Evolutionary conservation across 2,888 invertebrate species (phyloP), one percentile per base, ranked within the genome.

Genomic region (Oligia latruncula): DNA sequence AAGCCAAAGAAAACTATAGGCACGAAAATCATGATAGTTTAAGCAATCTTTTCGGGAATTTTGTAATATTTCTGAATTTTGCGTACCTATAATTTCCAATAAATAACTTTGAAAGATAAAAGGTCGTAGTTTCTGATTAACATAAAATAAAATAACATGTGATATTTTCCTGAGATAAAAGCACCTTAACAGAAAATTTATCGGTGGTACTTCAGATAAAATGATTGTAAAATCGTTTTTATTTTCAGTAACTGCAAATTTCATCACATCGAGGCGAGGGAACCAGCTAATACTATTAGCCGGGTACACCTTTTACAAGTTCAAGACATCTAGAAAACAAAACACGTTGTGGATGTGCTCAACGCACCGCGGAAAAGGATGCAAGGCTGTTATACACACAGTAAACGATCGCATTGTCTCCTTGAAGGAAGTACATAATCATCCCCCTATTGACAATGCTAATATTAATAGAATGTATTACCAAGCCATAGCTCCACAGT

Each of bases 261-360:
- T 67, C 67, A 6, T 71, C 13, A 71, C n/a, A 43, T 71, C 71
- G 4, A 71, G 46, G 49, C 35, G 52, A 49, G 76, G 76, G 1
- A 76, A 40, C 0, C 68, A 65, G 23, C 23, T 77, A 17, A 65
- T 82, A 13, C 15, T 81, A 0, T 6, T 73, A 29, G n/a, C 72
- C 0, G 82, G 82, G 0, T 80, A 81, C 23, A 70, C 81, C 6
- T 82, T 52, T 43, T 76, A 70, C 13, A 65, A 58, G 11, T 74
- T 67, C 29, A 17, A 20, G 17, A 80, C 71, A 1, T 66, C 49
- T 40, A n/a, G 11, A 9, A 73, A 58, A n/a, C 71, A 71, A 43
- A 64, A 43, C n/a, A 43, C 62, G 13, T 4, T 43, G 13, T 82
- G 83, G 84, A 60, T 68, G 67, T 83, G 80, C 62, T 79, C 84